phyloP scores from a whole-genome alignment of 2,113 vertebrate genomes.

The Ahaetulla prasina region DNA sequence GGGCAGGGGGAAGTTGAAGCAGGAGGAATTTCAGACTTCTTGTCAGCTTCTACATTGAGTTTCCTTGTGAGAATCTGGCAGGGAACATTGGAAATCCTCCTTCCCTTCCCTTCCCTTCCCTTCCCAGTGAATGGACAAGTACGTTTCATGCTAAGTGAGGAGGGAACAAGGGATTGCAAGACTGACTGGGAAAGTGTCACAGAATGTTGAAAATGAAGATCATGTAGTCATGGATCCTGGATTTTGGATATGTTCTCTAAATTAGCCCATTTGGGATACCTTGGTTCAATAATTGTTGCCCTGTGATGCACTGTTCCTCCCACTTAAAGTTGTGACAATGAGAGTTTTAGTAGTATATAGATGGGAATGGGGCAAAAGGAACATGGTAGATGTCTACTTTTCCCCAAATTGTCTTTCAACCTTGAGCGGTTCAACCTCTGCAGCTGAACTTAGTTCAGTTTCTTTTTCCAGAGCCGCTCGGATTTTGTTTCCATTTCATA shows the following conservation, averaged over 20 bases:
- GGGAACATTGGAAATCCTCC: background rate
- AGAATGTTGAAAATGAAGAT: background rate
- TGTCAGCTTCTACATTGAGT: background rate
- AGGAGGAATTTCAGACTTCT: background rate
- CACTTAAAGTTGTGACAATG: background rate
- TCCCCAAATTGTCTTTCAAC: background rate
- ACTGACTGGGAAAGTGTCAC: background rate
- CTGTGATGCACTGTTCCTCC: background rate
- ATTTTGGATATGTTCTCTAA: background rate
- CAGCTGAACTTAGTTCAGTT: background rate
- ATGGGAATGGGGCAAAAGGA: background rate
- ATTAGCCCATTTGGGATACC: background rate
- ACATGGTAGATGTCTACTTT: background rate
- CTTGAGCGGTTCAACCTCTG: background rate
- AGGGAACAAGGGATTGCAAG: background rate
- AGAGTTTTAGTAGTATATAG: background rate
- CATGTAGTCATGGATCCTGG: background rate
- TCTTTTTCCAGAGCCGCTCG: background rate
- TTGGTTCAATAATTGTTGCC: background rate
- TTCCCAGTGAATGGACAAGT: background rate
- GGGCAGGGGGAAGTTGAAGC: background rate
- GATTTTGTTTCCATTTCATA: background rate
- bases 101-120: too few relatives aligned
- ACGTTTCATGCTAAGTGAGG: background rate
- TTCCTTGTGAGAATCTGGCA: background rate